Evolutionary conservation across 2,888 invertebrate species (phyloP), one percentile per base, ranked within the genome.

Genomic region (Phanerotoma sp.): DNA sequence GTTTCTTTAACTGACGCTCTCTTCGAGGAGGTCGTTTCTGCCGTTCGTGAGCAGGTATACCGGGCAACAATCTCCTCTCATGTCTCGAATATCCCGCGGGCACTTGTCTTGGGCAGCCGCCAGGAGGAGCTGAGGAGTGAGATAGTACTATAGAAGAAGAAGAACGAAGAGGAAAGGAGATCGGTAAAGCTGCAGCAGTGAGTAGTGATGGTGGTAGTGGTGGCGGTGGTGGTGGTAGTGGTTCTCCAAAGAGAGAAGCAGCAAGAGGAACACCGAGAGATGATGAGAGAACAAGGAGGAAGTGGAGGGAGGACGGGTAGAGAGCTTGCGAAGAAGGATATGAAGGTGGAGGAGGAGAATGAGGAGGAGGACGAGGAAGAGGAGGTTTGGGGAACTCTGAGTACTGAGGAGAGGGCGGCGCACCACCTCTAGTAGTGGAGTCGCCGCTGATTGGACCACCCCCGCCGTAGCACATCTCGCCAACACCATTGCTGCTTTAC

Each of bases 401-500:
- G 66, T 62, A 63, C 56, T 58, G 66, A 60, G 67, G 63, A 62
- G 65, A 64, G 63, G 65, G 67, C 70, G 56, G 60, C 66, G 73
- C 72, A 71, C 71, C 69, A 72, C 70, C 74, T 71, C 10, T 33
- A n/a, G n/a, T n/a, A n/a, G 20, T 40, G 67, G 67, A 67, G 66
- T 66, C 66, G 68, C 61, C 70, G 71, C 72, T 73, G 73, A 77
- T 77, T 77, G 76, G 76, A 73, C 74, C 72, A 71, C 71, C 73
- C 71, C 70, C 67, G 66, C 61, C 51, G 54, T 61, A 54, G 63
- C 35, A 15, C 63, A 64, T 66, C 68, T 57, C 68, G 66, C 66
- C 66, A 64, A 51, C 52, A 56, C 65, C 68, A 68, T 69, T 67
- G 68, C 65, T 46, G 35, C 40, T 62, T 53, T 54, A 44, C 57